These are phyloP conservation scores for Paratilapia polleni DNA, from an alignment of 2,113 vertebrate genomes.

Conservation along the genomic window DNA sequence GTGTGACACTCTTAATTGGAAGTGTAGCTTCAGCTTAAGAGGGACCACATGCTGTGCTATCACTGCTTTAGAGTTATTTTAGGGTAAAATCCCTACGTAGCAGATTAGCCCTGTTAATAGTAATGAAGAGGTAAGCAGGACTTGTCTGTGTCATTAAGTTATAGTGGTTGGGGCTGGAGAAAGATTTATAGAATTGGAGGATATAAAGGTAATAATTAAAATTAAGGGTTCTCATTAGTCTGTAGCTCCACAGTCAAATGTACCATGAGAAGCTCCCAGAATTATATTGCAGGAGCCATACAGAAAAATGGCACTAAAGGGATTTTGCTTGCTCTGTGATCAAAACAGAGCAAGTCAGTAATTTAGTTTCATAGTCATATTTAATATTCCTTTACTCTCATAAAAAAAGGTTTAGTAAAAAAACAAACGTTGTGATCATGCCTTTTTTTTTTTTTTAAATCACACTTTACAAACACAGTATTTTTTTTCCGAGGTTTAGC, in stretches of 20 bases:
- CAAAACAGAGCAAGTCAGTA: background rate
- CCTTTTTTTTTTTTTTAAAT: background rate
- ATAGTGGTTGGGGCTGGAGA: background rate
- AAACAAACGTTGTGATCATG: background rate
- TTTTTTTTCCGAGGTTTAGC: background rate
- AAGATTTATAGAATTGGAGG: constrained; percentile 22
- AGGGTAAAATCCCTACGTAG: constrained; percentile 18
- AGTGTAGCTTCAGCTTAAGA: constrained; percentile 52
- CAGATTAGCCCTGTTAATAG: constrained; percentile 42
- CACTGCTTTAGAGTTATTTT: constrained; percentile 46
- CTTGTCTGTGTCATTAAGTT: constrained; percentile 36
- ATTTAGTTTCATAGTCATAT: background rate
- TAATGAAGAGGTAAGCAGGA: constrained; percentile 45
- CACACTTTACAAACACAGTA: background rate
- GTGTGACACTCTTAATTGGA: constrained; percentile 45
- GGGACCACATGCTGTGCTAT: constrained; percentile 55
- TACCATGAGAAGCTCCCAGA: background rate
- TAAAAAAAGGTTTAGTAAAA: background rate
- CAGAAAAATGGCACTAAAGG: background rate
- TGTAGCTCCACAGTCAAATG: background rate
- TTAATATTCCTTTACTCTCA: background rate
- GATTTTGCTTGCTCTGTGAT: background rate
- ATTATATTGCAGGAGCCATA: background rate
- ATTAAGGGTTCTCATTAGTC: constrained; percentile 22
- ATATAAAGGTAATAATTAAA: constrained; percentile 1